A percentile compares a stretch with the other conserved stretches of the same genome.
Evolutionary conservation across 2,113 vertebrate genomes (phyloP).

Genomic region (Shinisaurus crocodilurus): DNA sequence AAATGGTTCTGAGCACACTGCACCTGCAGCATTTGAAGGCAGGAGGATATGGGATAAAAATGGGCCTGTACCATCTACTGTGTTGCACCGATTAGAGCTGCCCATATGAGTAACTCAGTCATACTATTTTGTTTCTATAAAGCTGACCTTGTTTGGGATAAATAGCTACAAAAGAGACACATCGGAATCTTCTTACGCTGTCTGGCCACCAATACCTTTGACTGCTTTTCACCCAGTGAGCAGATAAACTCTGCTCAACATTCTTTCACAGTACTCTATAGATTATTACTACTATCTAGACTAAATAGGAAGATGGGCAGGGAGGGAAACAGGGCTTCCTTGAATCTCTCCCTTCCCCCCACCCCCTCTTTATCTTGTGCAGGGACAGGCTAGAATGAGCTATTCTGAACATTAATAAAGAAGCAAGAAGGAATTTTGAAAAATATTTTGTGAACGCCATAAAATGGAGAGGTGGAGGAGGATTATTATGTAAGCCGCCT

Average conservation of each 20-base stretch:
- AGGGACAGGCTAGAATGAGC: not conserved
- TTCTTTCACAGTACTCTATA: not conserved
- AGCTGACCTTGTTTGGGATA: not conserved
- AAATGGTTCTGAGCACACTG: not conserved
- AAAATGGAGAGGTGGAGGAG: too few species aligned
- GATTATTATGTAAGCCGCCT: too few species aligned
- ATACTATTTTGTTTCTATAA: not conserved
- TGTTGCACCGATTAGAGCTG: not conserved
- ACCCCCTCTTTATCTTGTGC: not conserved
- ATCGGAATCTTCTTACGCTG: not conserved
- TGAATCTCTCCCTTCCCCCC: not conserved
- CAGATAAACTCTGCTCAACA: not conserved
- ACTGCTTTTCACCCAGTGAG: not conserved
- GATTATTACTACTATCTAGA: not conserved
- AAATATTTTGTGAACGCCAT: not conserved
- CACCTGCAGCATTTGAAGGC: not conserved
- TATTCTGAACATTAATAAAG: not conserved
- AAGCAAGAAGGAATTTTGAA: not conserved
- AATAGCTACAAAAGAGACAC: not conserved
- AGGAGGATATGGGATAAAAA: not conserved
- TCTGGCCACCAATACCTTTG: not conserved
- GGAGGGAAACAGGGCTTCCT: not conserved
- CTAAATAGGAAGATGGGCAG: not conserved
- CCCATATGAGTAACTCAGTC: not conserved
- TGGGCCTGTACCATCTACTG: fast-evolving